Evolutionary conservation across 2,797 vertebrate species (phyloP).

Genomic region (Gymnothorax reevesii): DNA sequence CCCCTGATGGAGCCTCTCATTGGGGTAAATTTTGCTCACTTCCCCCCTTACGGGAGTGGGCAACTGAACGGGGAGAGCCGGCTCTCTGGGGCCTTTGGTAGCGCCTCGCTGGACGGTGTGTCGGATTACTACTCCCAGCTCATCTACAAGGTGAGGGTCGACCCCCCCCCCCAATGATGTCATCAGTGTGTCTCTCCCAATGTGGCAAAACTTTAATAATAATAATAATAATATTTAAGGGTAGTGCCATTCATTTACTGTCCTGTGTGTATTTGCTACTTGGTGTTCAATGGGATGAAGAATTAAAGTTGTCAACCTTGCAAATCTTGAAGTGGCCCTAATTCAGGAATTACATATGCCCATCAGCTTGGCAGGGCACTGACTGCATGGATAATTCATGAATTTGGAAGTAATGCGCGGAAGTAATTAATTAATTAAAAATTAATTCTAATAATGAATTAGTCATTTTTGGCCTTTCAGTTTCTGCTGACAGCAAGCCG

Average conservation of each 20-base stretch:
- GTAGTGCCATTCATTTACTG: background rate
- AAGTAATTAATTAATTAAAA: constrained; percentile 22
- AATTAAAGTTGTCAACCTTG: background rate
- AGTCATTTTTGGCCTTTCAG: background rate
- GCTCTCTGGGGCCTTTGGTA: constrained; percentile 94
- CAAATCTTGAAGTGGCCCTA: background rate
- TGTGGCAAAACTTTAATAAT: background rate
- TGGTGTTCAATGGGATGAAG: background rate
- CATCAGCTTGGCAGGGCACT: background rate
- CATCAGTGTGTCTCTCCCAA: background rate
- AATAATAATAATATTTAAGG: background rate
- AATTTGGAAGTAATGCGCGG: background rate
- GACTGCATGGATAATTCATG: constrained; percentile 14
- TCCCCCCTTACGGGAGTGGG: constrained; percentile 93
- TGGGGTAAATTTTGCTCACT: constrained; percentile 96
- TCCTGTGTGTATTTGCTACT: background rate
- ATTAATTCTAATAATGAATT: background rate
- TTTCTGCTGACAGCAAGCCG: background rate
- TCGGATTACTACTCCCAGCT: constrained; percentile 99
- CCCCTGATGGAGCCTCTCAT: constrained; percentile 97
- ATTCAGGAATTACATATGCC: background rate
- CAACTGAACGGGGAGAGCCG: constrained; percentile 90
- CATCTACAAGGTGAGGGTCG: constrained; percentile 86
- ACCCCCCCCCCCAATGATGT: background rate
- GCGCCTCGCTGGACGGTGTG: constrained; percentile 91